Evolutionary conservation across 2,113 vertebrate species (phyloP), one percentile per base, ranked within the genome.

Genomic region (Edolisoma coerulescens): DNA sequence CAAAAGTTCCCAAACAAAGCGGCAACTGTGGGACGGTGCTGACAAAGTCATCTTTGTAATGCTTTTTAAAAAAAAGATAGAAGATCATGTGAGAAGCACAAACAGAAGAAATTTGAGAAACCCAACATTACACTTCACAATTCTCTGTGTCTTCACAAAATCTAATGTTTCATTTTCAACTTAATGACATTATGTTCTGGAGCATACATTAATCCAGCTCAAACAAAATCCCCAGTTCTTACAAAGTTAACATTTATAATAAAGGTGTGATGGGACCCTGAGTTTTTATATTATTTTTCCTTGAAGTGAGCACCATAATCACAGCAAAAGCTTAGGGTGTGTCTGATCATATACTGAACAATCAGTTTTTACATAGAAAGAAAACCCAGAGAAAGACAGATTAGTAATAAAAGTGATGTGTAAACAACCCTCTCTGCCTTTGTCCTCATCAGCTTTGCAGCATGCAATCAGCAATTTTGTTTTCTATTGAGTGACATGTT

Each of bases 11-110:
- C 50, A 68, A 87, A 97, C 84, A 95, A 83, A 61, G 50, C 6
- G 0, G 59, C 39, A 75, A 82, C 76, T 97, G 94, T 95, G 74
- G 64, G 54, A 92, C 84, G 49, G 28, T 45, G 35, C 3, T 3
- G 50, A 94, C 76, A 93, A 97, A 96, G 92, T 85, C 63, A 94
- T 87, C 93, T 92, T 94, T 89, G 81, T 93, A 79, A 82, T 5
- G 14, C 22, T 80, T 63, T 47, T 54, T 33, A 45, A 88, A 87
- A 80, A 87, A 95, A 65, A 1, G 30, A 68, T 65, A 83, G 64
- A 69, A 35, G 39, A 70, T 90, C 91, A 94, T 35, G 83, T 70
- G 85, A 92, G 67, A 84, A 87, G 74, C 33, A 37, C 49, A 81
- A 74, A 90, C 5, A 65, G 47, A 78, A 91, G 47, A 63, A 87